phyloP scores from a whole-genome alignment of 2,888 invertebrate genomes.

The Rhaphigaster nebulosa region DNA sequence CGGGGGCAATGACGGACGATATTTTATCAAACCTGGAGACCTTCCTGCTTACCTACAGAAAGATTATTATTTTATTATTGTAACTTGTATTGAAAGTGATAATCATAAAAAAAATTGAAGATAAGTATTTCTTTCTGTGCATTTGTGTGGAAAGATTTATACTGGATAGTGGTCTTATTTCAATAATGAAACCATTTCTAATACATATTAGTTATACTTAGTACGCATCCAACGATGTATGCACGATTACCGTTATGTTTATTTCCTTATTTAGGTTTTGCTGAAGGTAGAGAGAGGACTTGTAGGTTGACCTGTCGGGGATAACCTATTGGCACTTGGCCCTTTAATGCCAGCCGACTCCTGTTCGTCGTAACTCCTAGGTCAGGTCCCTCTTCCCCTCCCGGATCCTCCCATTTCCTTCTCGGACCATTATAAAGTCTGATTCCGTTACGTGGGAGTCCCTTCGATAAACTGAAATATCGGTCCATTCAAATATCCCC shows the following conservation, averaged over 20 bases:
- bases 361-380: constrained; percentile 25
- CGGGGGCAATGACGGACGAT: no score
- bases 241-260: not conserved
- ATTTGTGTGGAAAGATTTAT: no score
- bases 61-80: no score
- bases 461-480: constrained; percentile 49
- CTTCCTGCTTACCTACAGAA: no score
- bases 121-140: no score
- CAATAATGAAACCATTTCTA: no score
- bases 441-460: constrained; percentile 41
- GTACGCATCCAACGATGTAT: not conserved
- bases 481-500: constrained; percentile 42
- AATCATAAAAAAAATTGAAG: no score
- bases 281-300: not conserved
- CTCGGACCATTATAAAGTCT: constrained; percentile 33
- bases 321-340: constrained; percentile 32
- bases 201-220: no score
- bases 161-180: no score
- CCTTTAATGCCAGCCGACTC: constrained; percentile 35
- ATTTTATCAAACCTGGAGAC: no score
- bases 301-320: not conserved
- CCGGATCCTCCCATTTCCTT: constrained; percentile 28
- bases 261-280: not conserved
- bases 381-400: constrained; percentile 10
- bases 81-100: no score